phyloP scores from a whole-genome alignment of 2,797 vertebrate genomes.

The Enteromius trimaculatus region DNA sequence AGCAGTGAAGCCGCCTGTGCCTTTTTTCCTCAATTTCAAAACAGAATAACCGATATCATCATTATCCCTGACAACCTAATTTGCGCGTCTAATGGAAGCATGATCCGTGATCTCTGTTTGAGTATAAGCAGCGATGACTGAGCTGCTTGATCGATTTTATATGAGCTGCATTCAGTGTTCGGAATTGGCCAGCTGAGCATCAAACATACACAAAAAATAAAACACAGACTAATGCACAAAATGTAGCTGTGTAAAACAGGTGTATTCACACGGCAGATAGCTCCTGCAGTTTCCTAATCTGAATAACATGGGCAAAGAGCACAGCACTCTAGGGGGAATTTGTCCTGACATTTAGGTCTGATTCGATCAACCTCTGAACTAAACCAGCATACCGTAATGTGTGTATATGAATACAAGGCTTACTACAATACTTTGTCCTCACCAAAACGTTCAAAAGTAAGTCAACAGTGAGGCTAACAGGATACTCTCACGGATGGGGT shows the following conservation, averaged over 20 bases:
- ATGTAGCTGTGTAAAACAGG: not conserved
- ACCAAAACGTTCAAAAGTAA: not conserved
- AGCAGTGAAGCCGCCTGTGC: not conserved
- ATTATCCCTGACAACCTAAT: slow-evolving; percentile 44
- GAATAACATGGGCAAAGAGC: slow-evolving; percentile 28
- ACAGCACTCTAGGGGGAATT: not conserved
- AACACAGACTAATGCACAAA: not conserved
- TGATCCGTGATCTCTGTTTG: slow-evolving; percentile 35
- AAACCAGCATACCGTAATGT: not conserved
- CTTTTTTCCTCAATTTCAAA: slow-evolving; percentile 30
- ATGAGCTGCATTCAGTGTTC: slow-evolving; percentile 22
- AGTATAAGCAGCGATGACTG: slow-evolving; percentile 32
- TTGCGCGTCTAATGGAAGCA: slow-evolving; percentile 29
- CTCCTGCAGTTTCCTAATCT: slow-evolving; percentile 10
- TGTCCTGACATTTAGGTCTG: slow-evolving; percentile 19
- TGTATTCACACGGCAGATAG: not conserved
- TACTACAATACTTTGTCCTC: not conserved
- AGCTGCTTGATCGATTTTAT: slow-evolving; percentile 29
- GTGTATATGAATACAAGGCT: not conserved
- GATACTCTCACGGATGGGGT: too few relatives aligned
- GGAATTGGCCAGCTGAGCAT: slow-evolving; percentile 39
- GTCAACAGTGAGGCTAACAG: not conserved
- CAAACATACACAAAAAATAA: not conserved
- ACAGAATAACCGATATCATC: slow-evolving; percentile 44
- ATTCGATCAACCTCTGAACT: not conserved